These are phyloP conservation scores for Thamnophis sirtalis DNA, from an alignment of 2,113 vertebrate species.

Conservation along the genomic window DNA sequence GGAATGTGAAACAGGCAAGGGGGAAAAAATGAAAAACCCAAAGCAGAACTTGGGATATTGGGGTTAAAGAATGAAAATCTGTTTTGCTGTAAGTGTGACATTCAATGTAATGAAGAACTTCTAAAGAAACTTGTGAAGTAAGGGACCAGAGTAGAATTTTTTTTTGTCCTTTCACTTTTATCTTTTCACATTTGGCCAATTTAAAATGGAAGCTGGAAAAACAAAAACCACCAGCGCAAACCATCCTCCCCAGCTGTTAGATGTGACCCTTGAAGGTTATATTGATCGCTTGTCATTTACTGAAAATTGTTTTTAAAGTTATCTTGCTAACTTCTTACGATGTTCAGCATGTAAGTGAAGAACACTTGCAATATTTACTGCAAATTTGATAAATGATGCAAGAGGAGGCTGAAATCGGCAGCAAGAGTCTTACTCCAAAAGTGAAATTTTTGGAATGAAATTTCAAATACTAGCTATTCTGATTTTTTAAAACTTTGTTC, in stretches of 20 bases:
- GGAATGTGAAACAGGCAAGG: not conserved
- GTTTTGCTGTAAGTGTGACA: not conserved
- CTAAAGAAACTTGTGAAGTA: not conserved
- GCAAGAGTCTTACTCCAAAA: not conserved
- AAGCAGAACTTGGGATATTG: not conserved
- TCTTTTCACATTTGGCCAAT: not conserved
- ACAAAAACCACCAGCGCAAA: not conserved
- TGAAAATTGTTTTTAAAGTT: not conserved
- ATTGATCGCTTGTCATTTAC: not conserved
- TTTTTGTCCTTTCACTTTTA: not conserved
- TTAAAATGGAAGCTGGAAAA: not conserved
- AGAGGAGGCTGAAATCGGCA: not conserved
- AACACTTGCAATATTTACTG: not conserved
- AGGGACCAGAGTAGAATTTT: not conserved
- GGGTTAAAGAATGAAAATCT: not conserved
- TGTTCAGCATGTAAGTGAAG: not conserved
- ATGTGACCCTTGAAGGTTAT: not conserved
- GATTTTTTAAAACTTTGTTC: not conserved
- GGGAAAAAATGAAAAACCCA: not conserved
- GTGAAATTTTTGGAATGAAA: not conserved
- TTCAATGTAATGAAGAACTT: not conserved
- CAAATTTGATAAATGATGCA: not conserved
- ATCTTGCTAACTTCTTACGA: too few relatives aligned
- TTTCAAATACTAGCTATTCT: not conserved
- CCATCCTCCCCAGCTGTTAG: not conserved